Percentiles rank a stretch among this genome's conserved stretches.
phyloP scores from a whole-genome alignment of 2,113 vertebrate genomes.

The Toxotes jaculatrix region DNA sequence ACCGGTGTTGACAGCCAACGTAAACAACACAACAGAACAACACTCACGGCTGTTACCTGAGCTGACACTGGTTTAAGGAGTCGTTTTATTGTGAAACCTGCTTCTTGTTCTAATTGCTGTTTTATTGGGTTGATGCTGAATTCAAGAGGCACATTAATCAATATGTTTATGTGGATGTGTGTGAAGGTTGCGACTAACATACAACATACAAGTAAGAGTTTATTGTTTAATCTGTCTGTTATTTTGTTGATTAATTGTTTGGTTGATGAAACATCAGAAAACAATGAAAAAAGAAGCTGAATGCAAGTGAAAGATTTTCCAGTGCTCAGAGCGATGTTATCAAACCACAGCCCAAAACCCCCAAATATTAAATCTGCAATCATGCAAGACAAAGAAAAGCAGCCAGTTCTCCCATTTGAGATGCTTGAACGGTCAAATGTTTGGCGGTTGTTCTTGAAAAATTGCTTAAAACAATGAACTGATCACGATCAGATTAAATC shows the following conservation, averaged over 20 bases:
- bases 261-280: not conserved
- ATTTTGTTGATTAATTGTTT: not conserved
- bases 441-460: not conserved
- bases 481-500: not conserved
- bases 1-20: not conserved
- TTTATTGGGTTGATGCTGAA: not conserved
- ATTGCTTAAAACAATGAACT: not conserved
- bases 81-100: not conserved
- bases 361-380: not conserved
- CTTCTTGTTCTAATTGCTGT: not conserved
- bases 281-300: not conserved
- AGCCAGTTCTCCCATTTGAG: not conserved
- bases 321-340: not conserved
- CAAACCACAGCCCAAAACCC: not conserved
- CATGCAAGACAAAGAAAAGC: not conserved
- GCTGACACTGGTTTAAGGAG: not conserved
- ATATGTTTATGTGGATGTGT: not conserved
- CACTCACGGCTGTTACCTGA: not conserved
- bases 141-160: not conserved
- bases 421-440: not conserved
- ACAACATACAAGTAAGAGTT: no score
- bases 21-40: conserved; percentile 10
- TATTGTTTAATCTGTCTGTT: not conserved
- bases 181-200: not conserved
- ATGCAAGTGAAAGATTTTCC: not conserved